Evolutionary conservation across 2,888 invertebrate species (phyloP).

Genomic region (Rotaria sp.): DNA sequence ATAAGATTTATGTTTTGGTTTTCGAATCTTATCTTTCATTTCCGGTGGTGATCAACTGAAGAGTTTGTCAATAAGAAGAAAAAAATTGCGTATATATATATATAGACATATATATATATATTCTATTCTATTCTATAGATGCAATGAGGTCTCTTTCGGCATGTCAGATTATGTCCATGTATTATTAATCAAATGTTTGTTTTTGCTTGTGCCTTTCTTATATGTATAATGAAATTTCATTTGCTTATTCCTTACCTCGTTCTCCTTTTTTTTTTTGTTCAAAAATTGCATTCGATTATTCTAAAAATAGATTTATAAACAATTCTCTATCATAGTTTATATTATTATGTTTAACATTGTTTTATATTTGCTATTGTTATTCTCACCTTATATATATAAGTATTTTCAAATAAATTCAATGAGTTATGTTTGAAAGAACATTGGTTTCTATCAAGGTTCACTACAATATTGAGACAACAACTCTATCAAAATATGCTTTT

Average conservation of each 20-base stretch:
- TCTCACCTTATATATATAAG: not conserved
- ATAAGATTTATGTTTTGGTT: not conserved
- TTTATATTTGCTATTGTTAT: not conserved
- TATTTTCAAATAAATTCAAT: not conserved
- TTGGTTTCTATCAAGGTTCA: no score
- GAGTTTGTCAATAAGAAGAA: no score
- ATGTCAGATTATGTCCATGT: not conserved
- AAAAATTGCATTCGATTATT: slow-evolving; percentile 14
- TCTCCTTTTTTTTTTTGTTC: not conserved
- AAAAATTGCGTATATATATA: no score
- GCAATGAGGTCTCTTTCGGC: not conserved
- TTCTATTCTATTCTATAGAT: not conserved
- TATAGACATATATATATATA: no score
- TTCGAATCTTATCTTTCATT: not conserved
- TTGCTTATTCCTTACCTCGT: not conserved
- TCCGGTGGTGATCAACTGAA: not conserved
- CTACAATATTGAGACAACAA: no score
- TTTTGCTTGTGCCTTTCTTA: not conserved
- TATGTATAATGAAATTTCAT: not conserved
- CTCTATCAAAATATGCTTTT: no score
- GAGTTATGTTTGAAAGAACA: no score
- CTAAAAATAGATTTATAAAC: not conserved
- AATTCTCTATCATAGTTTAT: not conserved
- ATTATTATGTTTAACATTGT: not conserved
- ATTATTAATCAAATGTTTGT: not conserved